Evolutionary conservation across 2,113 vertebrate genomes (phyloP), one percentile per base, ranked within the genome.

Genomic region (Lutjanus erythropterus): DNA sequence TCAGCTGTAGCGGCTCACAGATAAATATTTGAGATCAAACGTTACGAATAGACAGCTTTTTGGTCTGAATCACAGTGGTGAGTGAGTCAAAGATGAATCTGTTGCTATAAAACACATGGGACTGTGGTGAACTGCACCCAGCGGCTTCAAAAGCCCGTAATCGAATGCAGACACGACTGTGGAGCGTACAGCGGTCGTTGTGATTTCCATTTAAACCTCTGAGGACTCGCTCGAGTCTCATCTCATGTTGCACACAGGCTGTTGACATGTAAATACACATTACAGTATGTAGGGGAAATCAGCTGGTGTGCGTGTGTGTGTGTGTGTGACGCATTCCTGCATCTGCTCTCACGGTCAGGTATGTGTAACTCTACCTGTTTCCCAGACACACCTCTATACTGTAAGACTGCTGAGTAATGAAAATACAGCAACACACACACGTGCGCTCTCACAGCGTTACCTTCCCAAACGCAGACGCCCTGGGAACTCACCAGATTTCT

Each of bases 321-420:
- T 23, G 66, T 80, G 80, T 59, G 2, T 37, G 64, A 80, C 18
- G 7, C 27, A 76, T 74, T 85, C 78, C 56, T 80, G 49, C 66
- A 19, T 53, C 58, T 49, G 75, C 85, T 89, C 92, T 85, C 92
- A 88, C 83, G 71, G 55, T 86, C 86, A 89, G 86, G 90, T 90
- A 86, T 83, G 75, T 73, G 84, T 47, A 81, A 89, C 39, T n/a
- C 71, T 82, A 89, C 87, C 83, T 71, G 76, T 81, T 90, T 91
- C 75, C 78, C 88, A 86, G 78, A 75, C 84, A 90, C 86, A 62
- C 89, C 89, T 78, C 39, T 68, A 44, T 62, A 15, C 53, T 27
- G 3, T 55, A 21, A 83, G 67, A 77, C 75, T 91, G 92, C 93
- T 89, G 91, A 91, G 81, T 91, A 88, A 93, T 83, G 82, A 79